Percentiles rank a stretch among this genome's conserved stretches.
phyloP scores from a whole-genome alignment of 2,113 vertebrate species.

The Periophthalmus modestus region DNA sequence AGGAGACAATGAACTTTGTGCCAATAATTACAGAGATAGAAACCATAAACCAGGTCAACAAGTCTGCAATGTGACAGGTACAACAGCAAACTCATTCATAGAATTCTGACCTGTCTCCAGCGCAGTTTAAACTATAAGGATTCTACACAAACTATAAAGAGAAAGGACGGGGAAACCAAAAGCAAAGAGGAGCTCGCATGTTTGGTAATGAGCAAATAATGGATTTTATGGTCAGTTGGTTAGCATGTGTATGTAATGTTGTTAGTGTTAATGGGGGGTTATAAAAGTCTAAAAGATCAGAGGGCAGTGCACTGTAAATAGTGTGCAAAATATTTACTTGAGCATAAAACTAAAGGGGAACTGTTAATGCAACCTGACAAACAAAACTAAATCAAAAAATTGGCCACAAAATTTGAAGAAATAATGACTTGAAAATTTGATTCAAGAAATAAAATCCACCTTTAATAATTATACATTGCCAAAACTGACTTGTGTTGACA shows the following conservation, averaged over 20 bases:
- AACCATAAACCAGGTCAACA: too few relatives aligned
- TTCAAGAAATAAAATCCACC: not conserved
- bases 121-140: too few relatives aligned
- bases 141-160: slow-evolving; percentile 10
- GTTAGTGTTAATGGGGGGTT: not conserved
- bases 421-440: too few relatives aligned
- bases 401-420: not conserved
- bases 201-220: not conserved
- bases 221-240: not conserved
- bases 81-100: too few relatives aligned
- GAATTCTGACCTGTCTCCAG: too few relatives aligned
- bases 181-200: slow-evolving; percentile 18
- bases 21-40: too few relatives aligned
- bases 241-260: not conserved
- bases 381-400: not conserved
- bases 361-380: too few relatives aligned
- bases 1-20: too few relatives aligned
- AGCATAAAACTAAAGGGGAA: not conserved
- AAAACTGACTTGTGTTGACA: not conserved
- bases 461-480: not conserved
- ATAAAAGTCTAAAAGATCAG: not conserved
- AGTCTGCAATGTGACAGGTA: too few relatives aligned
- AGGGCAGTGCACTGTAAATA: not conserved
- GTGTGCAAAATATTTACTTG: not conserved
- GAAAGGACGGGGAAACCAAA: slow-evolving; percentile 27